These are phyloP conservation scores for Conchocele bisecta DNA, from an alignment of 2,888 invertebrate genomes.

Conservation along the genomic window DNA sequence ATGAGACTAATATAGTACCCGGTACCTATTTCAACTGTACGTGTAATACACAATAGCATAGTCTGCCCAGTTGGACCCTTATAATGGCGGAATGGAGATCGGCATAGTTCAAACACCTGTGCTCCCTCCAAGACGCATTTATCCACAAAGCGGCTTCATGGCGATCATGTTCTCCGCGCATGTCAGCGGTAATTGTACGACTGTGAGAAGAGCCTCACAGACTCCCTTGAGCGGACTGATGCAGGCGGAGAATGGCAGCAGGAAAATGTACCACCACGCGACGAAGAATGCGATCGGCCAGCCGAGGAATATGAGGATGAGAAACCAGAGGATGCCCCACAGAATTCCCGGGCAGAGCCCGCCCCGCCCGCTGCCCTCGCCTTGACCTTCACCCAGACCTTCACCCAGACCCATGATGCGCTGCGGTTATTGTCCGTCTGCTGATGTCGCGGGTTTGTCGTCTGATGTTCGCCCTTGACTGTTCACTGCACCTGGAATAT, in stretches of 20 bases:
- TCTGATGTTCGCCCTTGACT: no score
- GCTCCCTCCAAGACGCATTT: no score
- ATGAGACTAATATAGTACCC: no score
- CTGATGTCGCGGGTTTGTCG: no score
- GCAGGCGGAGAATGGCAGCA: constrained; percentile 76
- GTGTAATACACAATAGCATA: no score
- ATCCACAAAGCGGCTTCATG: constrained; percentile 75
- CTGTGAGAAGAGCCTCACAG: constrained; percentile 73
- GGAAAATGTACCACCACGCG: constrained; percentile 76
- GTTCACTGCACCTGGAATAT: no score
- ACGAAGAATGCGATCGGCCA: constrained; percentile 79
- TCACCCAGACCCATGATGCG: constrained; percentile 50
- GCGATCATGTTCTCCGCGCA: constrained; percentile 77
- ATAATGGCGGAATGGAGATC: no score
- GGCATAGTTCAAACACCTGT: no score
- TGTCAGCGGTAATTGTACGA: constrained; percentile 76
- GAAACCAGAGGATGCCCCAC: constrained; percentile 79
- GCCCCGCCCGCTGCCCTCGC: constrained; percentile 59
- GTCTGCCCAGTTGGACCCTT: no score
- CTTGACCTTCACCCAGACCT: constrained; percentile 61
- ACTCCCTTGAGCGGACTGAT: constrained; percentile 70
- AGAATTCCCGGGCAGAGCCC: constrained; percentile 70
- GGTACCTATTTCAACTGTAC: no score
- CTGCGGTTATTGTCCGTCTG: not conserved
- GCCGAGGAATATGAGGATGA: constrained; percentile 76